Conservation (phyloP, 2,113 vertebrate genomes). For the Cheirogaleus medius region DNA sequence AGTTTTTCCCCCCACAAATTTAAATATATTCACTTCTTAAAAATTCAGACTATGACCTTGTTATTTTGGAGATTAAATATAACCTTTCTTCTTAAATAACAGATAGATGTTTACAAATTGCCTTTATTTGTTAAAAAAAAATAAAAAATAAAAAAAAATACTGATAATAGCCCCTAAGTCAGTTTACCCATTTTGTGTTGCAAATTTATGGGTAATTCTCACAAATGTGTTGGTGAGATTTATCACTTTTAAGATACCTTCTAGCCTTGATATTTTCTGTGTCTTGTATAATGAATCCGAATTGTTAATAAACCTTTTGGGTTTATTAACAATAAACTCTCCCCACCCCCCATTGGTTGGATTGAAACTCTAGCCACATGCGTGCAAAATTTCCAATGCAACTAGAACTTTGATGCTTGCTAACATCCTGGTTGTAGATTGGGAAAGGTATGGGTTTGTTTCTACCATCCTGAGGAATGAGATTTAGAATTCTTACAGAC, state of each 20-base stretch:
- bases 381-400: neutral
- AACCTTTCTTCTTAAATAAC: neutral
- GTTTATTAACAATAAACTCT: neutral
- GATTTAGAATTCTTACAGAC: slow-evolving; percentile 7
- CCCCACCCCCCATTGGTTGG: neutral
- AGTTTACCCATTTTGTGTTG: slow-evolving; percentile 5
- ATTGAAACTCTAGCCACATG: neutral
- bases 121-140: neutral
- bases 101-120: neutral
- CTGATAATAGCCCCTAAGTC: neutral
- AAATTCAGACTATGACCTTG: neutral
- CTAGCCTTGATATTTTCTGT: neutral
- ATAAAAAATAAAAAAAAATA: neutral
- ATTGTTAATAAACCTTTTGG: neutral
- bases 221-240: neutral
- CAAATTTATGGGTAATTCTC: neutral
- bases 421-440: neutral
- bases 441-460: neutral
- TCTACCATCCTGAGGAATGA: neutral
- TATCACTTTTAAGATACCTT: neutral
- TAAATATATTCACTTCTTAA: neutral
- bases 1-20: neutral
- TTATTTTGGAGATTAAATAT: neutral
- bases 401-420: neutral
- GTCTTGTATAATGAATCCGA: neutral